Evolutionary conservation across 2,888 invertebrate species (phyloP).

Genomic region (Stenodema calcarata): DNA sequence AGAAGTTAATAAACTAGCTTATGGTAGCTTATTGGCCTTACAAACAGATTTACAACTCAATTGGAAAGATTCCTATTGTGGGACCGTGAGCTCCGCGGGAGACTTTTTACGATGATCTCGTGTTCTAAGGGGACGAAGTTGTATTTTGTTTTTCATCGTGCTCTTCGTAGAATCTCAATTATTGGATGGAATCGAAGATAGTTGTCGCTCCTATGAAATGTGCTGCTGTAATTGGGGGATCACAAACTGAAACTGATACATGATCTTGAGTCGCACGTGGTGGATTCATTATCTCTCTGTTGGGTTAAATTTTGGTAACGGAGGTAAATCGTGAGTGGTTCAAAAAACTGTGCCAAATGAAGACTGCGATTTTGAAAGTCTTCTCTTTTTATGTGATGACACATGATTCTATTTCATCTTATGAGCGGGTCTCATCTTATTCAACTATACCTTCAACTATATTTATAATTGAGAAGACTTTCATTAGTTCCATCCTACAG

Average conservation of each 20-base stretch:
- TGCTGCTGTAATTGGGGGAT: no score
- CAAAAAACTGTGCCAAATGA: no score
- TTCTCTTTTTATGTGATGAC: no score
- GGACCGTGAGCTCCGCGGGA: slow-evolving; percentile 42
- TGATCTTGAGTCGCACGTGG: neutral
- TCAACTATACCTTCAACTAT: no score
- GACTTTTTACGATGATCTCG: slow-evolving; percentile 32
- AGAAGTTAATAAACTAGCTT: slow-evolving; percentile 36
- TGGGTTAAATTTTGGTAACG: no score
- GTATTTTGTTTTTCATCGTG: neutral
- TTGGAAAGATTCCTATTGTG: slow-evolving; percentile 49
- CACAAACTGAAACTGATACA: neutral
- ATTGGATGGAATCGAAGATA: neutral
- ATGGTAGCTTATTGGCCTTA: slow-evolving; percentile 50
- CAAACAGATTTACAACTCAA: slow-evolving; percentile 54
- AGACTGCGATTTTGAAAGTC: no score
- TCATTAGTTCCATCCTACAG: no score
- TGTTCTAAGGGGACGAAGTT: neutral
- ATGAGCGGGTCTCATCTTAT: no score
- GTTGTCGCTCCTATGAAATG: neutral
- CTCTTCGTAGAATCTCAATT: neutral
- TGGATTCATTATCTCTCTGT: no score
- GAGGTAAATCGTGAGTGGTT: no score
- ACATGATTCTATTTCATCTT: no score
- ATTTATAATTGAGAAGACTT: no score